Base-by-base conservation (phyloP, 2,888 invertebrate genomes). In the Orthosia gothica region DNA sequence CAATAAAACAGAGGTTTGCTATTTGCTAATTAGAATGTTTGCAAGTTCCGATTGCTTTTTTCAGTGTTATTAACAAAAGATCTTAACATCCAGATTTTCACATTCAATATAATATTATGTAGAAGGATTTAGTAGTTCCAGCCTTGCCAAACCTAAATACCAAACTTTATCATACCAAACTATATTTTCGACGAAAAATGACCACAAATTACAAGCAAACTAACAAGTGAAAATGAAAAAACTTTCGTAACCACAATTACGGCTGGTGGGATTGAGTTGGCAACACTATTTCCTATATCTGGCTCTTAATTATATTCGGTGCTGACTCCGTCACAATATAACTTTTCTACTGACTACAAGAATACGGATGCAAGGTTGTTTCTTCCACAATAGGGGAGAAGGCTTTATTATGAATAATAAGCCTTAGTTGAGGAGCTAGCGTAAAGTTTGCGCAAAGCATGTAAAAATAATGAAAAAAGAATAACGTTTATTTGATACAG, bases 271-370 rank as follows among this genome's bases (percentile, higher is more conserved):
- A 79, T 82, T 79, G 78, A 79, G 82, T 79, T 64, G 59, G 68
- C 76, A 80, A 75, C 75, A 75, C 69, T 74, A 79, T 82, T 87
- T 82, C 65, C 74, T 78, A 87, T 85, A 69, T 79, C 75, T 55
- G 55, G 47, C 50, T 74, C 65, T 79, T 87, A 85, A 87, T 87
- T 85, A 85, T 85, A 87, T 84, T 87, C 26, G 80, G 57, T 81
- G 66, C 69, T 52, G 50, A 65, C 67, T 70, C 78, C 75, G 47
- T 62, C 7, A 79, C 79, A 76, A 84, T 84, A 79, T 76, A 87
- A 87, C 83, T 87, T 87, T 87, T 77, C 69, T 72, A 76, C 77
- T 68, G 81, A 74, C 77, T 72, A 64, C 76, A 77, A 75, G 71
- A 83, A 79, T 66, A 66, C 80, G 74, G 75, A 82, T 75, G 78